Percentiles rank a stretch among this genome's conserved stretches.
Conservation (phyloP, 2,113 vertebrate genomes). For the Tachysurus fulvidraco region DNA sequence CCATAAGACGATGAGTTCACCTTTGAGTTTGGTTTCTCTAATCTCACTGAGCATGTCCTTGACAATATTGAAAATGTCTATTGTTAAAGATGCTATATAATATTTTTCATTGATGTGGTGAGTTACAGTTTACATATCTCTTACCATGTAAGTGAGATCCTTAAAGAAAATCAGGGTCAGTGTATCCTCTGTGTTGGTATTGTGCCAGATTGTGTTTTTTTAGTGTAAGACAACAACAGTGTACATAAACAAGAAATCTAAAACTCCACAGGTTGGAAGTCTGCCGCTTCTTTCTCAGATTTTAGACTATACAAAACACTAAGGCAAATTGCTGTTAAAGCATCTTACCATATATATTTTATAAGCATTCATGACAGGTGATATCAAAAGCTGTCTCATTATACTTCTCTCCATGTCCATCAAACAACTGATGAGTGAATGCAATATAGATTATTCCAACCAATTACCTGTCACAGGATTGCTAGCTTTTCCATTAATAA, state of each 20-base stretch:
- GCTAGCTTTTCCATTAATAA: not conserved
- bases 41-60: not conserved
- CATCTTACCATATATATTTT: not conserved
- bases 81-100: not conserved
- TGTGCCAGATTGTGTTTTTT: not conserved
- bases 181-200: not conserved
- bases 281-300: not conserved
- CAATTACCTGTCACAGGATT: not conserved
- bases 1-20: not conserved
- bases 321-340: not conserved
- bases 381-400: constrained; percentile 11
- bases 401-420: constrained; percentile 8
- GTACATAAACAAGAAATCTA: not conserved
- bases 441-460: not conserved
- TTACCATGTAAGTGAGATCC: not conserved
- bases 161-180: not conserved
- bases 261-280: not conserved
- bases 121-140: not conserved
- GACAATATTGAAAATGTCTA: not conserved
- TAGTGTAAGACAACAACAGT: not conserved
- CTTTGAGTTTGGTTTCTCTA: not conserved
- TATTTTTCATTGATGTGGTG: not conserved
- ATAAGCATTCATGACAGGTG: not conserved
- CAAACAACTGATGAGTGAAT: not conserved
- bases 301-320: not conserved